phyloP scores from a whole-genome alignment of 2,888 invertebrate genomes.

The Coronaproctus castanopsis region DNA sequence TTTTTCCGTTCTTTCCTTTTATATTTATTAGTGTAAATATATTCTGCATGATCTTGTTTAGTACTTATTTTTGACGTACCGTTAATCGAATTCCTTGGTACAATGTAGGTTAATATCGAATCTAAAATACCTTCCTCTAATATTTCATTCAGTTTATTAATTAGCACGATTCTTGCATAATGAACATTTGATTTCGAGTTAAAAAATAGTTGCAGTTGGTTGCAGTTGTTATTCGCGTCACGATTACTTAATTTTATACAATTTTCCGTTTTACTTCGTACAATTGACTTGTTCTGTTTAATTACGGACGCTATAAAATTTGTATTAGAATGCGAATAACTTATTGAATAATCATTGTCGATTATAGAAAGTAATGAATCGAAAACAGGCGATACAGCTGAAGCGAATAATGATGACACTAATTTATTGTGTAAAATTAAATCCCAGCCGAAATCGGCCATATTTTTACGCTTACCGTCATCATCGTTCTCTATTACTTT shows the following conservation, averaged over 20 bases:
- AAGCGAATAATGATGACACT: not conserved
- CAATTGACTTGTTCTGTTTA: not conserved
- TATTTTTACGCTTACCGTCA: not conserved
- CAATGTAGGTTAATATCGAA: constrained; percentile 56
- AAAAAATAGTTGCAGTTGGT: no score
- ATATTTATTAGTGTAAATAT: not conserved
- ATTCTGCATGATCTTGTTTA: not conserved
- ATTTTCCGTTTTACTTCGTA: not conserved
- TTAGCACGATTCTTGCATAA: constrained; percentile 18
- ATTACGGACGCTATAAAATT: not conserved
- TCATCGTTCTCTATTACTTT: constrained; percentile 1
- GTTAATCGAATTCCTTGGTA: constrained; percentile 30
- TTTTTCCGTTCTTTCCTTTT: constrained; percentile 2
- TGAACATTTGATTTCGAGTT: not conserved
- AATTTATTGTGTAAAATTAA: not conserved
- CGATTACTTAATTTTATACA: not conserved
- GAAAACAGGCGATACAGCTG: not conserved
- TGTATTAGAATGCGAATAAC: not conserved
- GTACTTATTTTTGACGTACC: not conserved
- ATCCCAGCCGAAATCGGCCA: not conserved
- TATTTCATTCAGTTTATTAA: constrained; percentile 35
- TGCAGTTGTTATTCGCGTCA: not conserved
- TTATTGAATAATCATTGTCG: not conserved
- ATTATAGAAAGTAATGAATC: not conserved
- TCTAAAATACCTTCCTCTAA: constrained; percentile 64